phyloP scores from a whole-genome alignment of 2,888 invertebrate genomes.

The Tachina lurida region DNA sequence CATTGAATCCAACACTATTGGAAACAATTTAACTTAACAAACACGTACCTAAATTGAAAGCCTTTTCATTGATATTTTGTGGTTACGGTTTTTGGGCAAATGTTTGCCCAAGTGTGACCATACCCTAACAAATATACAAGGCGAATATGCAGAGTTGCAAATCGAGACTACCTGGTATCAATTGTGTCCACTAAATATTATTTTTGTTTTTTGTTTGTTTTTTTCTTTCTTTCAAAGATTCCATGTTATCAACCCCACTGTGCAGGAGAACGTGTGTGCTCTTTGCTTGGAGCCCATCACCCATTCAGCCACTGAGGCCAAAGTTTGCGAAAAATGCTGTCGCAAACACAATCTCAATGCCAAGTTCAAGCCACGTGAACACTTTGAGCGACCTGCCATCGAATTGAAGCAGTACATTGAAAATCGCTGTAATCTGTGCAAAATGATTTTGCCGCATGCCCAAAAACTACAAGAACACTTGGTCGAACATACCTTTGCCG shows the following conservation, averaged over 20 bases:
- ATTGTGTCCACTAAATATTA: not conserved
- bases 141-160: too few relatives aligned
- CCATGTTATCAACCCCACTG: conserved; percentile 82
- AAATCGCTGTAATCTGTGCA: conserved; percentile 89
- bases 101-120: too few relatives aligned
- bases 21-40: too few relatives aligned
- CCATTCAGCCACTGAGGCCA: conserved; percentile 80
- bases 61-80: too few relatives aligned
- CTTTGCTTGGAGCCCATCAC: conserved; percentile 84
- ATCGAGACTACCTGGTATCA: too few relatives aligned
- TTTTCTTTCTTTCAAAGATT: conserved; percentile 76
- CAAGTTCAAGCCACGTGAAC: conserved; percentile 74
- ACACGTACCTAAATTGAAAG: too few relatives aligned
- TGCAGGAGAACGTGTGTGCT: conserved; percentile 84
- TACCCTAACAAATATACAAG: too few relatives aligned
- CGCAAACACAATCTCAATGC: conserved; percentile 83
- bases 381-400: conserved; percentile 50
- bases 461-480: conserved; percentile 93
- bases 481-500: conserved; percentile 96
- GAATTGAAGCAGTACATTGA: conserved; percentile 77
- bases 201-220: not conserved
- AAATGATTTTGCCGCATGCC: conserved; percentile 89
- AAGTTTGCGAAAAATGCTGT: conserved; percentile 90
- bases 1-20: too few relatives aligned
- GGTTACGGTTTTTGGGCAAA: too few relatives aligned